Evolutionary conservation across 2,888 invertebrate genomes (phyloP).

Genomic region (Endomychus coccineus): DNA sequence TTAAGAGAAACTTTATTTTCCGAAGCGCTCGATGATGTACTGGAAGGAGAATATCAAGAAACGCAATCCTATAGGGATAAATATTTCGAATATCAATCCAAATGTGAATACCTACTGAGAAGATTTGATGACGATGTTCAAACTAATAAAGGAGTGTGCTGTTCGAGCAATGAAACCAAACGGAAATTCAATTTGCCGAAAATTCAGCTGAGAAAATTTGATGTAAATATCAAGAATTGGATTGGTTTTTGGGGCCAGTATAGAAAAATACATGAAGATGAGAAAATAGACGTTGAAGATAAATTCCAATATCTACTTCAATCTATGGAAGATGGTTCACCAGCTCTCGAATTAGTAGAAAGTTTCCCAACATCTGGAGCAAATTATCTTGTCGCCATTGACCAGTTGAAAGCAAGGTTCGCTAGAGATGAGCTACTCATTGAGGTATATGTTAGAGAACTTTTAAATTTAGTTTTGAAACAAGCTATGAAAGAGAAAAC

Average conservation of each 20-base stretch:
- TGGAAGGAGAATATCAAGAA: too few relatives aligned
- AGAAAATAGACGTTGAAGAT: conserved; percentile 10
- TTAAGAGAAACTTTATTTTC: too few relatives aligned
- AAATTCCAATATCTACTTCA: conserved; percentile 15
- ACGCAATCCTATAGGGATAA: too few relatives aligned
- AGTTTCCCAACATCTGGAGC: conserved; percentile 12
- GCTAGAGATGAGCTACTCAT: conserved; percentile 13
- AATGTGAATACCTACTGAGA: too few relatives aligned
- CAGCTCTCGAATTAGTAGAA: conserved; percentile 10
- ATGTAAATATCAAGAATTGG: conserved; percentile 11
- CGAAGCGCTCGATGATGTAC: too few relatives aligned
- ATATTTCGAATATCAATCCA: too few relatives aligned
- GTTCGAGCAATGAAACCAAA: too few relatives aligned
- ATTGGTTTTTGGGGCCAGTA: conserved; percentile 12
- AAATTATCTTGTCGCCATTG: conserved; percentile 6
- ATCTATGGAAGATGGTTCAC: conserved; percentile 9
- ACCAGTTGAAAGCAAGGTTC: conserved; percentile 10
- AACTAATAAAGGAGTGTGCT: too few relatives aligned
- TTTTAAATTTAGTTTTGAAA: conserved; percentile 8
- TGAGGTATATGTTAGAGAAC: conserved; percentile 12
- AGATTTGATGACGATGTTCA: too few relatives aligned
- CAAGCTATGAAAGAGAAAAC: too few relatives aligned
- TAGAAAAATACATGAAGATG: conserved; percentile 13
- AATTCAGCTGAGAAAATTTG: conserved; percentile 12
- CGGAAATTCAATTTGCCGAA: too few relatives aligned